Evolutionary conservation across 2,888 invertebrate species (phyloP), one percentile per base, ranked within the genome.

Genomic region (Parnassius mnemosyne): DNA sequence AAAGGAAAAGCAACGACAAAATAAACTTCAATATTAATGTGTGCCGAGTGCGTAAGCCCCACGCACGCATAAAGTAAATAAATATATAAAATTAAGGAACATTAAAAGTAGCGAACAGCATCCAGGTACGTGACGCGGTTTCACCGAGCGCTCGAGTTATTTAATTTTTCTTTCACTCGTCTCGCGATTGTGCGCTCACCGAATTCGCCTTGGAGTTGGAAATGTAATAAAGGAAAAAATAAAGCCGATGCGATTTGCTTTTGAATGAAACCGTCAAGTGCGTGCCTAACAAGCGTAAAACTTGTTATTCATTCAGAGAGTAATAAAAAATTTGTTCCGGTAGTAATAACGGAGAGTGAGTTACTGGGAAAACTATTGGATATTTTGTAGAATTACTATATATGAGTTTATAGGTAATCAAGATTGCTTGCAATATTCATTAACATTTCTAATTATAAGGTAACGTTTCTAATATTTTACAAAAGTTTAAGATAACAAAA

Each of bases 191-290:
- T 58, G 41, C 55, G 34, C 25, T 16, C 43, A 9, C 12, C 13
- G 49, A 49, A 13, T 49, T 13, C 54, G 47, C 16, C 54, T 13
- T 10, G 47, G 44, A 41, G 20, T 56, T 16, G 10, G 47, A 58
- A 54, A 53, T 46, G 13, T 51, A 47, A 63, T 63, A 56, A 59
- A 54, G 50, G 53, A 53, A 44, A 34, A 60, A 60, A 60, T 54
- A 60, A 59, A 55, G 20, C 54, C 58, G 51, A 59, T 56, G 59
- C 42, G 59, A 56, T 63, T 59, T 51, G 50, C 46, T 51, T 63
- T 47, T 43, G 42, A 59, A 59, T 53, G 63, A 42, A 41, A 47
- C 41, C 55, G 47, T 51, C 46, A 58, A 54, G 47, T 63, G 59
- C 56, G 63, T 63, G 59, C 47, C 20, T 46, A 13, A 54, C 46